Evolutionary conservation across 2,797 vertebrate genomes (phyloP).

Genomic region (Diglossa cyanea): DNA sequence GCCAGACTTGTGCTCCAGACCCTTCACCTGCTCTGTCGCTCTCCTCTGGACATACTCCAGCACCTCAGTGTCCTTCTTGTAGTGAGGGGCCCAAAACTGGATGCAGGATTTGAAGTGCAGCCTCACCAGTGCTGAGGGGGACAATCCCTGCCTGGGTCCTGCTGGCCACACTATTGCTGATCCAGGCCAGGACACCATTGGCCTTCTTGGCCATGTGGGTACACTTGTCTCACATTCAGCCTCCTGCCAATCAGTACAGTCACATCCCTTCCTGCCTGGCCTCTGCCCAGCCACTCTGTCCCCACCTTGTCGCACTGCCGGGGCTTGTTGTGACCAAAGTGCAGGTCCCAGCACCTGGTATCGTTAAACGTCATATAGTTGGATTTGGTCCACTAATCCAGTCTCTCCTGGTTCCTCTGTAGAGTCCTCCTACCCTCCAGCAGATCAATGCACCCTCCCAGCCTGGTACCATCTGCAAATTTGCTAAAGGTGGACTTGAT

Average conservation of each 20-base stretch:
- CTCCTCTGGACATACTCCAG: rapidly evolving
- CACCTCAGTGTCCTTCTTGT: background rate
- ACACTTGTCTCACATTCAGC: rapidly evolving
- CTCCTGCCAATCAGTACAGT: no score
- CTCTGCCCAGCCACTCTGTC: background rate
- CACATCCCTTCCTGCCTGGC: background rate
- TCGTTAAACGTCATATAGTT: background rate
- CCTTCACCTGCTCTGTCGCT: background rate
- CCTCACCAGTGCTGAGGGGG: background rate
- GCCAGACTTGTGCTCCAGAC: background rate
- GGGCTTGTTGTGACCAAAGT: background rate
- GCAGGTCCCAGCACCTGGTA: no score
- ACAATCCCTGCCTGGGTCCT: background rate
- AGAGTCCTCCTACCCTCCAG: background rate
- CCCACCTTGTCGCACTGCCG: background rate
- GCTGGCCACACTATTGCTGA: background rate
- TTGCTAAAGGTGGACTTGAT: background rate
- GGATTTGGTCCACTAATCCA: no score
- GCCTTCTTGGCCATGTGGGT: background rate
- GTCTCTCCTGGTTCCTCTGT: background rate
- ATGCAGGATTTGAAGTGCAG: background rate
- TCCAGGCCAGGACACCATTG: background rate
- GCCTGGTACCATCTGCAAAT: background rate
- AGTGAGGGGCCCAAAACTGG: background rate
- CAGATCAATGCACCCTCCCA: background rate